phyloP scores from a whole-genome alignment of 2,113 vertebrate genomes.

The Corythaixoides concolor region DNA sequence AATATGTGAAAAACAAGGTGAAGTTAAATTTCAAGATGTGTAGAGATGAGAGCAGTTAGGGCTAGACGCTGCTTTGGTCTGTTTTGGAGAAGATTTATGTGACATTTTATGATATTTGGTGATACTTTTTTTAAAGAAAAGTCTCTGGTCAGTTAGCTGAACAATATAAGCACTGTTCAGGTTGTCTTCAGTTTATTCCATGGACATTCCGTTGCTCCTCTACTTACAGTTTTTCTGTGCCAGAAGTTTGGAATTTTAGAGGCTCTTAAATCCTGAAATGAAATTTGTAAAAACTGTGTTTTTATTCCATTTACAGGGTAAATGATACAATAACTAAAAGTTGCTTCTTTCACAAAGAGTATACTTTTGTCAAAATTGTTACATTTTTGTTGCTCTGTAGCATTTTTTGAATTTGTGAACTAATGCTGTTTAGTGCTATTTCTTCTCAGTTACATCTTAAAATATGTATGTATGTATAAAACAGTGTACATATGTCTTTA shows the following conservation, averaged over 20 bases:
- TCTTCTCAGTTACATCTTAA: neutral
- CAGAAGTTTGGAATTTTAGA: neutral
- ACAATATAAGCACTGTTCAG: neutral
- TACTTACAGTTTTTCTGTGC: neutral
- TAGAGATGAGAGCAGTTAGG: neutral
- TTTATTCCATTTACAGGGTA: neutral
- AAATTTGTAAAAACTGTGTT: neutral
- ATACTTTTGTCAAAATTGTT: neutral
- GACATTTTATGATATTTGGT: neutral
- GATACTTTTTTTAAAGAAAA: neutral
- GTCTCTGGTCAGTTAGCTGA: neutral
- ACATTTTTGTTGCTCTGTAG: neutral
- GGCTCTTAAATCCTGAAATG: neutral
- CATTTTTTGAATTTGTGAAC: neutral
- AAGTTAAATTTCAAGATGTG: rapidly evolving
- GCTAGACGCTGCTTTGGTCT: neutral
- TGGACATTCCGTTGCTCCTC: neutral
- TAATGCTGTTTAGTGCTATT: neutral
- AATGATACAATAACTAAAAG: neutral
- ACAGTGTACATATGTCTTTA: neutral
- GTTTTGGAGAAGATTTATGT: neutral
- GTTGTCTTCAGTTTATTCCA: neutral
- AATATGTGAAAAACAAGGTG: neutral
- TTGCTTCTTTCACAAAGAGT: neutral
- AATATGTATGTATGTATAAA: neutral